Percentiles rank a stretch among this genome's conserved stretches.
Conservation (phyloP, 2,797 vertebrate species). For the Sciaenops ocellatus region DNA sequence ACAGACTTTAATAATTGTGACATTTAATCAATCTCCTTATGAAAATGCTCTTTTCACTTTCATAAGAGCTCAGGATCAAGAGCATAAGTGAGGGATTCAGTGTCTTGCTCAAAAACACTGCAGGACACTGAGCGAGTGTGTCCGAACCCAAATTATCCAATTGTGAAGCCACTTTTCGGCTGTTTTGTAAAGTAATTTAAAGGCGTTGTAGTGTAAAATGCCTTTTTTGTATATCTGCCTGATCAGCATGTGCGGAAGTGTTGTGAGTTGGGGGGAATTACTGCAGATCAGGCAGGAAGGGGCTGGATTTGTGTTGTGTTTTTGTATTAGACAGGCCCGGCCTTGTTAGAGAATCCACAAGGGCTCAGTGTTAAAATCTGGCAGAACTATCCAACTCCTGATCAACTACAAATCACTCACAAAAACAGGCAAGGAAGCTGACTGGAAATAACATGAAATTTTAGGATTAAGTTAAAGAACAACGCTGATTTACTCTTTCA, state of each 20-base stretch:
- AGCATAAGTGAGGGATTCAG: slow-evolving; percentile 22
- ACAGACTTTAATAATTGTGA: background rate
- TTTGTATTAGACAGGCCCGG: slow-evolving; percentile 69
- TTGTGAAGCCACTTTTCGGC: slow-evolving; percentile 6
- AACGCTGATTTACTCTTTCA: slow-evolving; percentile 48
- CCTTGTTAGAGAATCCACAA: slow-evolving; percentile 77
- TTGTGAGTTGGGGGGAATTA: slow-evolving; percentile 66
- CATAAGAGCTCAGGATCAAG: slow-evolving; percentile 3
- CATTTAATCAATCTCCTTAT: slow-evolving; percentile 10
- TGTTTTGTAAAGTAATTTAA: slow-evolving; percentile 21
- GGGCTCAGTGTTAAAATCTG: slow-evolving; percentile 73
- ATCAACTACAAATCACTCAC: slow-evolving; percentile 62
- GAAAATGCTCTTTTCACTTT: slow-evolving; percentile 18
- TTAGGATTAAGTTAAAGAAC: slow-evolving; percentile 52
- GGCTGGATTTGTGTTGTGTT: slow-evolving; percentile 69
- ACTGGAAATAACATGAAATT: slow-evolving; percentile 55
- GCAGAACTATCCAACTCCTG: slow-evolving; percentile 64
- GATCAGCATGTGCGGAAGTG: slow-evolving; percentile 56
- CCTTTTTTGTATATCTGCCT: slow-evolving; percentile 19
- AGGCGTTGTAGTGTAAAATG: slow-evolving; percentile 31
- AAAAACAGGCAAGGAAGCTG: slow-evolving; percentile 44
- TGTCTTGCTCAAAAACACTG: slow-evolving; percentile 3
- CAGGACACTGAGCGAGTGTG: background rate
- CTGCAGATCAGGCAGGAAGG: slow-evolving; percentile 66
- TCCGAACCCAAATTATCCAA: slow-evolving; percentile 12